phyloP scores from a whole-genome alignment of 2,888 invertebrate genomes.

The Pachliopta kotzebuea region DNA sequence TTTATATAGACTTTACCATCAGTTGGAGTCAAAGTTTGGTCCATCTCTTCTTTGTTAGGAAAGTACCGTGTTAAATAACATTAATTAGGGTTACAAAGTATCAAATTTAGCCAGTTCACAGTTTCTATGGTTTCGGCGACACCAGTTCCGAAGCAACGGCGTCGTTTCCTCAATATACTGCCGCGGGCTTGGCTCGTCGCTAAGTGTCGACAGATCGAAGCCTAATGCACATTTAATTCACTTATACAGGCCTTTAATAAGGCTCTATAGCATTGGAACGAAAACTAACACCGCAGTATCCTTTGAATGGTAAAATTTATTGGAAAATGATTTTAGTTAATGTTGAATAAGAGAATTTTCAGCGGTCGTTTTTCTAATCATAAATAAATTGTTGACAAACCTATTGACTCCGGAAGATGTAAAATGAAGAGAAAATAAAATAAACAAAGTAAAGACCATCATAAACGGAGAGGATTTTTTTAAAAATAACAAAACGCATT shows the following conservation, averaged over 20 bases:
- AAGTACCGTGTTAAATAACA: too few relatives aligned
- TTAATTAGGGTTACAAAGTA: conserved; percentile 35
- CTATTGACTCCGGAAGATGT: too few relatives aligned
- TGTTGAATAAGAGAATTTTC: too few relatives aligned
- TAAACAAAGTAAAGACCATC: too few relatives aligned
- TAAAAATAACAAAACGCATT: too few relatives aligned
- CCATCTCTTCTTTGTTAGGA: too few relatives aligned
- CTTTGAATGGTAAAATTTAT: background rate
- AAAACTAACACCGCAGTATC: conserved; percentile 1
- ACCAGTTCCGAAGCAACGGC: conserved; percentile 59
- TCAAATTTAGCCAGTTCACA: conserved; percentile 38
- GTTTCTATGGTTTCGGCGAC: conserved; percentile 52
- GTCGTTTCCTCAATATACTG: conserved; percentile 65
- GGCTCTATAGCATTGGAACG: conserved; percentile 12
- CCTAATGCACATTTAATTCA: conserved; percentile 63
- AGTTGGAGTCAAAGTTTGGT: too few relatives aligned
- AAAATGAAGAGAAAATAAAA: too few relatives aligned
- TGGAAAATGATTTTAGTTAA: background rate
- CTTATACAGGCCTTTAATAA: conserved; percentile 44
- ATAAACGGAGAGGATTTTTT: too few relatives aligned
- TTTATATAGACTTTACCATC: too few relatives aligned
- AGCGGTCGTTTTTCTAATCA: too few relatives aligned
- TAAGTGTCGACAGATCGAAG: conserved; percentile 57
- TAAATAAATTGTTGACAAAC: too few relatives aligned
- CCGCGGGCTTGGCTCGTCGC: conserved; percentile 50